These are phyloP conservation scores for Parasteatoda tepidariorum DNA, from an alignment of 1,140 invertebrate species.

Conservation along the genomic window DNA sequence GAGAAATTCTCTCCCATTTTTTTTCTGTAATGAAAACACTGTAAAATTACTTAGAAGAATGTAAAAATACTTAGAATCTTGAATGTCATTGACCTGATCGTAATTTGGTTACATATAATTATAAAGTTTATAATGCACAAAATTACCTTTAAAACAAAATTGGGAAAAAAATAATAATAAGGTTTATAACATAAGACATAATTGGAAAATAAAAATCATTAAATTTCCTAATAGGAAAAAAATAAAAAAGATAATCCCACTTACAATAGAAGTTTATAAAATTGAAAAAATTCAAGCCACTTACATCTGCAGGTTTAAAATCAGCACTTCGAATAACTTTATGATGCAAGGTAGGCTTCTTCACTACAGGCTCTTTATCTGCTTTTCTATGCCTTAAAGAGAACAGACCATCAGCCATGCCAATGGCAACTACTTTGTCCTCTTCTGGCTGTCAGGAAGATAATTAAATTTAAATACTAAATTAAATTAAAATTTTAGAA, in stretches of 20 bases:
- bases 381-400: slow-evolving; percentile 83
- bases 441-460: slow-evolving; percentile 72
- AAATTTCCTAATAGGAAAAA: no score
- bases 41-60: no score
- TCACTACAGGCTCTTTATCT: slow-evolving; percentile 65
- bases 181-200: no score
- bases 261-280: no score
- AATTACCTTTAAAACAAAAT: no score
- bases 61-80: no score
- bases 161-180: no score
- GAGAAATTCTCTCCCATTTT: no score
- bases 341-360: slow-evolving; percentile 69
- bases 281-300: slow-evolving; percentile 6
- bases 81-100: no score
- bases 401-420: slow-evolving; percentile 92
- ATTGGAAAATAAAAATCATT: no score
- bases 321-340: slow-evolving; percentile 67
- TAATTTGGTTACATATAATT: not conserved
- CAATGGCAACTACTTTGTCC: slow-evolving; percentile 86
- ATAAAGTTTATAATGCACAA: not conserved
- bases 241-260: no score
- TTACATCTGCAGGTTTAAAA: slow-evolving; percentile 53
- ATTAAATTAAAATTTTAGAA: not conserved
- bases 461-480: not conserved
- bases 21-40: no score